These are phyloP conservation scores for Lobophora halterata DNA, from an alignment of 2,888 invertebrate species.

Conservation along the genomic window DNA sequence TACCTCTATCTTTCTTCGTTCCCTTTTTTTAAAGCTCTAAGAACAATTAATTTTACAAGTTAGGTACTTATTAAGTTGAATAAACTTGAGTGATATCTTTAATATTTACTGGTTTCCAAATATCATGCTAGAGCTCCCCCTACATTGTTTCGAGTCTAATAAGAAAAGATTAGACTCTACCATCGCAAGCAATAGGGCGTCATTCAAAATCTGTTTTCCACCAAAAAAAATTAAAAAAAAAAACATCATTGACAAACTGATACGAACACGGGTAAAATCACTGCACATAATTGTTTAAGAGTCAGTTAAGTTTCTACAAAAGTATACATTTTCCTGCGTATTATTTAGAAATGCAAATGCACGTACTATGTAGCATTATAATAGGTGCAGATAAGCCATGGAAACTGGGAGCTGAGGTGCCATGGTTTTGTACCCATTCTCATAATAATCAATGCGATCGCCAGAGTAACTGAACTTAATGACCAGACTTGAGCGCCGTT, in stretches of 20 bases:
- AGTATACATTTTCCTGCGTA: constrained; percentile 16
- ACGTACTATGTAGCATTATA: constrained; percentile 26
- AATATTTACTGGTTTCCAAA: too few species aligned
- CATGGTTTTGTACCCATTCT: constrained; percentile 49
- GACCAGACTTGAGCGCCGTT: constrained; percentile 34
- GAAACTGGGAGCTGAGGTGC: constrained; percentile 37
- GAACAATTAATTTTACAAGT: too few species aligned
- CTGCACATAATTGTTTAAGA: constrained; percentile 2
- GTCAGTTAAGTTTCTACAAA: too few species aligned
- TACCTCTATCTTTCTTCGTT: background rate
- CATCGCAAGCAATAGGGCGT: too few species aligned
- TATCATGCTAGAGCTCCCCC: too few species aligned
- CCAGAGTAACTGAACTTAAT: constrained; percentile 67
- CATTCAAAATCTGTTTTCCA: too few species aligned
- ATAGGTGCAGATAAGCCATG: constrained; percentile 38
- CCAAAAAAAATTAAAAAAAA: too few species aligned
- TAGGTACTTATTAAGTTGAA: too few species aligned
- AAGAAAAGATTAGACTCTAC: too few species aligned
- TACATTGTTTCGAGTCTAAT: too few species aligned
- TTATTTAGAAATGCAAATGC: constrained; percentile 22
- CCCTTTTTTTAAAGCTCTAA: background rate
- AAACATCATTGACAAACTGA: background rate
- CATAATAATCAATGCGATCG: constrained; percentile 62
- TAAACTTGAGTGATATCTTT: too few species aligned
- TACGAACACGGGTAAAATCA: too few species aligned